Percentiles rank a stretch among this genome's conserved stretches.
These are phyloP conservation scores for Hydra vulgaris DNA, from an alignment of 30 jellyfish, hydroid and myxozoan species.

Conservation along the genomic window DNA sequence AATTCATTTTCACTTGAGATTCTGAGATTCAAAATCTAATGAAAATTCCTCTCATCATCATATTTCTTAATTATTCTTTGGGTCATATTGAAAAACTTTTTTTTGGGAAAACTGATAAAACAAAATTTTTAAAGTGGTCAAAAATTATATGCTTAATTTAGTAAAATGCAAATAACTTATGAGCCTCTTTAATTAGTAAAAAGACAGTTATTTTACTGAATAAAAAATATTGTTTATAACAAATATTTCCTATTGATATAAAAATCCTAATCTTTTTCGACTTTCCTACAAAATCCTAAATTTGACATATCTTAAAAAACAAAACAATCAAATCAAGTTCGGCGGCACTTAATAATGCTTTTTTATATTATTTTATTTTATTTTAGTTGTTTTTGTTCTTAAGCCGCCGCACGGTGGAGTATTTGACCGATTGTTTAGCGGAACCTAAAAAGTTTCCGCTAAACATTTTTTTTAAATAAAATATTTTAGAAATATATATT, in stretches of 20 bases:
- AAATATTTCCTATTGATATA: background rate
- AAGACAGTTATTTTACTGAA: background rate
- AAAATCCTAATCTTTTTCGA: background rate
- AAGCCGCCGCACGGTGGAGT: background rate
- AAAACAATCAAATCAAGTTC: background rate
- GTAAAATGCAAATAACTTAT: background rate
- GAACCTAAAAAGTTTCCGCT: no score
- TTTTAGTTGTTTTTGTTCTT: background rate
- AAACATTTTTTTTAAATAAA: no score
- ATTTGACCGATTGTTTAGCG: background rate
- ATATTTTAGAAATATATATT: no score
- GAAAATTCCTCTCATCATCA: background rate
- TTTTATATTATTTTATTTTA: no score
- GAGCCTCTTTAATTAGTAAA: background rate
- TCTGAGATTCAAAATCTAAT: background rate
- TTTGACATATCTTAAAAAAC: background rate
- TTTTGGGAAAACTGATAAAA: background rate
- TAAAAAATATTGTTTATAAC: background rate
- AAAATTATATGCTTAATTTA: background rate
- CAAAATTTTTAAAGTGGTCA: background rate
- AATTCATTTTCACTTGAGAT: background rate
- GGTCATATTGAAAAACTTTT: background rate
- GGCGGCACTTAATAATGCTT: background rate
- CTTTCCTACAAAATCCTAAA: background rate
- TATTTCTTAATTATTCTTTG: background rate